Base-by-base conservation (phyloP, 2,888 invertebrate genomes). In the Cenopis cana region DNA sequence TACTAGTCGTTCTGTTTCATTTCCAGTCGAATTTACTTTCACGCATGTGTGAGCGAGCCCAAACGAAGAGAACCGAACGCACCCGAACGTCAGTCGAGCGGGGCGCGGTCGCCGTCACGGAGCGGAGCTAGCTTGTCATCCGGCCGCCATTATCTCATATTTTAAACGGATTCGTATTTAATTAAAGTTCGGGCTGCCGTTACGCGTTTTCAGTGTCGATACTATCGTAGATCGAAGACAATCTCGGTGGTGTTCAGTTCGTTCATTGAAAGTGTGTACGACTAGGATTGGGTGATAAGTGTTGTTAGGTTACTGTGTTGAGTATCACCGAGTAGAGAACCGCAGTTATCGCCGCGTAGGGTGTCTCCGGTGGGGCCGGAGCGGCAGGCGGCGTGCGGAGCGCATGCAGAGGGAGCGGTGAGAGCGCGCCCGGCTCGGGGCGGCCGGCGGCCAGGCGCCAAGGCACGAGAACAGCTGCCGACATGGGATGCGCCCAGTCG, bases 401-500 rank as follows among this genome's bases (percentile, higher is more conserved):
- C 92, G 93, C 89, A 93, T 92, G 91, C 93, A 88, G 91, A 91
- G 87, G 90, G 91, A 91, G 94, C 94, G 94, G 94, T 94, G 94
- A 94, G 89, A 94, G 92, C 94, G 93, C 94, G 94, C 94, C 92
- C 90, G 91, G 89, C 92, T 94, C 92, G 92, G 91, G 89, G 87
- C 87, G 90, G 89, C 89, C 89, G 92, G 91, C 91, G 88, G 90
- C 91, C 88, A 90, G 90, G 89, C 90, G 91, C 89, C 87, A 87
- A 90, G 89, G 87, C 85, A 83, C 85, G 87, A 85, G 85, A 89
- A 94, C 91, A 90, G 90, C 93, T 87, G 90, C 93, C 93, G 93
- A 89, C 89, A 99, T 99, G 99, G 99, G 99, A 95, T 99, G 99
- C 95, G 98, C 99, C 93, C 98, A 99, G 96, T 99, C 99, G 94